Conservation (phyloP, 2,797 vertebrate genomes). For the Cuculus canorus region DNA sequence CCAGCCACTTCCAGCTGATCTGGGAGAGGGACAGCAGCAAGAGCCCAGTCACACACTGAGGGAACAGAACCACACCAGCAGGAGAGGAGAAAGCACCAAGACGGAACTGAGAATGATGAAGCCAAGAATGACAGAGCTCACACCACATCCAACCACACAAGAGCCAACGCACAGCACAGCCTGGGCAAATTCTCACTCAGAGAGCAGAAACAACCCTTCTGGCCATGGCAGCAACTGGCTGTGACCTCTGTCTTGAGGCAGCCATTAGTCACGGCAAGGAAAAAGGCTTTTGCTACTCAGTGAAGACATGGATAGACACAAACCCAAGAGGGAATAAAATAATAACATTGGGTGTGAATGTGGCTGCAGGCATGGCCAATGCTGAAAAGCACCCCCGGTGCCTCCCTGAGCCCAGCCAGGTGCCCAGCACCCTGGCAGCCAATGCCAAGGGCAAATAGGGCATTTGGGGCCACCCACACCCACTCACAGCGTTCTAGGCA, state of each 20-base stretch:
- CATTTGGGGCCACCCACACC: neutral
- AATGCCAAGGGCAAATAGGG: neutral
- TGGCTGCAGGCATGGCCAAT: accelerated
- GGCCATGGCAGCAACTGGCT: neutral
- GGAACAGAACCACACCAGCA: neutral
- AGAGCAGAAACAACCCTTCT: neutral
- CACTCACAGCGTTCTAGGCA: accelerated
- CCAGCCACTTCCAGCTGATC: neutral
- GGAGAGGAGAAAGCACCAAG: neutral
- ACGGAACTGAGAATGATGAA: neutral
- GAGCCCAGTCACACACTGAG: accelerated
- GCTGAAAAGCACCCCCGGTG: accelerated
- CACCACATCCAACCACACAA: accelerated
- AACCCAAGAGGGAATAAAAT: accelerated
- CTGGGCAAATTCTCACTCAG: neutral
- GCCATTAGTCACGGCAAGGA: accelerated
- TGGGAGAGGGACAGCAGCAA: neutral
- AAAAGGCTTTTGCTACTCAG: neutral
- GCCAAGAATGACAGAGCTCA: accelerated
- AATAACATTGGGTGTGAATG: accelerated
- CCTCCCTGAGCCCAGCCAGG: accelerated
- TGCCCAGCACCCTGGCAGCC: neutral
- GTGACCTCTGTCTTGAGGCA: neutral
- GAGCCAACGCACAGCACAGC: accelerated
- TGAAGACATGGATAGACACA: accelerated